phyloP scores from a whole-genome alignment of 2,113 vertebrate species.

The Tricholaema leucomelas region DNA sequence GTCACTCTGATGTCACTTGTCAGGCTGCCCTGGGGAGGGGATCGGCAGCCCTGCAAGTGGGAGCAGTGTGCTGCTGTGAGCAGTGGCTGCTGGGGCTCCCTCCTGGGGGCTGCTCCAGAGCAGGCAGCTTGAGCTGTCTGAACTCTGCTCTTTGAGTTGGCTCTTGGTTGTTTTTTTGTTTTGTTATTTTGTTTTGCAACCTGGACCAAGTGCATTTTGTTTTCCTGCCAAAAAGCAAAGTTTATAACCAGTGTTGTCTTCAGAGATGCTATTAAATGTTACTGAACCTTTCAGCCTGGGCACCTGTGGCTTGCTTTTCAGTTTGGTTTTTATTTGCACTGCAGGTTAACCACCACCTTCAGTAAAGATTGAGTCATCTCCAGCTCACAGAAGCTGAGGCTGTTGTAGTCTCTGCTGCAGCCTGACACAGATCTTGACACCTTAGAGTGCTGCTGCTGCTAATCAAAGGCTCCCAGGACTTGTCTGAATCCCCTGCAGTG shows the following conservation, averaged over 20 bases:
- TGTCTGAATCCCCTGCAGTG: neutral
- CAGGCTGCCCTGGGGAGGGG: neutral
- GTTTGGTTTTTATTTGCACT: conserved; percentile 1
- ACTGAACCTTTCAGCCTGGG: neutral
- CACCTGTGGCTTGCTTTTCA: neutral
- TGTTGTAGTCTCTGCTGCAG: neutral
- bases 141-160: conserved; percentile 1
- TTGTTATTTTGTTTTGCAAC: conserved; percentile 17
- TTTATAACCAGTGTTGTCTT: conserved; percentile 65
- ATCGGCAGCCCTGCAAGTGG: neutral
- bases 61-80: neutral
- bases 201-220: conserved; percentile 68
- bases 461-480: neutral
- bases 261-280: conserved; percentile 72
- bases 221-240: conserved; percentile 66
- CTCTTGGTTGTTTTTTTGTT: neutral
- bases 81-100: neutral
- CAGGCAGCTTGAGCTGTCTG: conserved; percentile 22
- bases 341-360: neutral
- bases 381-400: conserved; percentile 6
- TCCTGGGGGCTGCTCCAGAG: neutral
- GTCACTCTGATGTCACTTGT: neutral
- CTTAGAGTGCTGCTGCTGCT: neutral
- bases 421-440: conserved; percentile 11
- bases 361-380: neutral